These are phyloP conservation scores for Catajapyx aquilonaris DNA, from an alignment of 1,140 invertebrate species.

Conservation along the genomic window DNA sequence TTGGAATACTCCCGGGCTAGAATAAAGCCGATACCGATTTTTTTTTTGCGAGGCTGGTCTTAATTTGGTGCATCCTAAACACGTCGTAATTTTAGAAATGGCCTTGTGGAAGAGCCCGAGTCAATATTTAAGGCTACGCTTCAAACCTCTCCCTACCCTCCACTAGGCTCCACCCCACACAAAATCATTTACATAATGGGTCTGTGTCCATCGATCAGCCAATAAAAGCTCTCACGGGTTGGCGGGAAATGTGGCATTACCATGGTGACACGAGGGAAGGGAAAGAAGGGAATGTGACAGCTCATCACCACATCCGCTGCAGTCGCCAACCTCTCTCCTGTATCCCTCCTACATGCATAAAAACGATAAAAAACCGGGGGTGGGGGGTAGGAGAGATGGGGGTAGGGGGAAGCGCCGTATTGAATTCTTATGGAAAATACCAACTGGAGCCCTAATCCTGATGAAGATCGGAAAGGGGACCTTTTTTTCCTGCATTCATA, in stretches of 20 bases:
- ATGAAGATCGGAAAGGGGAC: neutral
- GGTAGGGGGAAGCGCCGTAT: too few species aligned
- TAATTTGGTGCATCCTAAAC: neutral
- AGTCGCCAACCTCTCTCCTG: neutral
- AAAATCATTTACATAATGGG: slow-evolving; percentile 15
- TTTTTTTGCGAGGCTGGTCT: too few species aligned
- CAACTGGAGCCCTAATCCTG: neutral
- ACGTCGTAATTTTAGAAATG: neutral
- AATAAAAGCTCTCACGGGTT: slow-evolving; percentile 10
- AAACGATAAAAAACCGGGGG: slow-evolving; percentile 1
- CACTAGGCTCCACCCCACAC: neutral
- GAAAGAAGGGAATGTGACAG: slow-evolving; percentile 2
- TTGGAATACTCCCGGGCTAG: too few species aligned
- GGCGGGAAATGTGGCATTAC: slow-evolving; percentile 1
- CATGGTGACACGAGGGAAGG: slow-evolving; percentile 4
- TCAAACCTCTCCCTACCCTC: neutral
- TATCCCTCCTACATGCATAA: slow-evolving; percentile 1
- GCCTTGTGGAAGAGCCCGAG: neutral
- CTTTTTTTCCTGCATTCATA: slow-evolving; percentile 1
- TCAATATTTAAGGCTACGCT: neutral
- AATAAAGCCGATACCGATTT: too few species aligned
- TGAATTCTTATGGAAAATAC: slow-evolving; percentile 5
- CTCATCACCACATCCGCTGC: slow-evolving; percentile 1
- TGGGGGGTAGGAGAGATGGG: too few species aligned
- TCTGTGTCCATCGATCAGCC: slow-evolving; percentile 13